phyloP scores from a whole-genome alignment of 2,113 vertebrate genomes.

The Sciurus niger region DNA sequence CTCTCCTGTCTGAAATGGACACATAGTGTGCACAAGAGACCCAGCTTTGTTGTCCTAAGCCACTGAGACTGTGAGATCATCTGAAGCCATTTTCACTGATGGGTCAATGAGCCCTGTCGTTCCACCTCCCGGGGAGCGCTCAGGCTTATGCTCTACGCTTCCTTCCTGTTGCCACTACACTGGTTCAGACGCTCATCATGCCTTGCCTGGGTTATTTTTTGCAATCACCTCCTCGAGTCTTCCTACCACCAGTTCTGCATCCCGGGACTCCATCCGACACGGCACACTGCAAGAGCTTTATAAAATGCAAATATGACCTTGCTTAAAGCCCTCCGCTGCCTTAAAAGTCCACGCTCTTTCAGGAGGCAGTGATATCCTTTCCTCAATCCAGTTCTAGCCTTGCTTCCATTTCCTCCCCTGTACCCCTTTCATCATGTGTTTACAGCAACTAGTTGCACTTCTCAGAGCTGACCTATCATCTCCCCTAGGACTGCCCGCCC shows the following conservation, averaged over 20 bases:
- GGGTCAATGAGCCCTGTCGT: neutral
- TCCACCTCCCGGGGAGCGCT: neutral
- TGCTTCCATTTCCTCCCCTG: too few species aligned
- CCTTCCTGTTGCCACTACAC: neutral
- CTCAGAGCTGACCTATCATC: neutral
- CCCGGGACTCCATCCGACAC: neutral
- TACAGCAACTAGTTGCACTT: neutral
- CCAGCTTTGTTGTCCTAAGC: neutral
- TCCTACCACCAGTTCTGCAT: neutral
- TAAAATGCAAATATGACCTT: neutral
- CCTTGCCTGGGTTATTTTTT: neutral
- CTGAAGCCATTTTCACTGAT: neutral
- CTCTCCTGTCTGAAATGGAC: neutral
- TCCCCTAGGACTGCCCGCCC: neutral
- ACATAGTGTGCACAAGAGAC: neutral
- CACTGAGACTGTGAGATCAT: neutral
- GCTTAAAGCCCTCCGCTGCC: constrained; percentile 7
- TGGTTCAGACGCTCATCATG: neutral
- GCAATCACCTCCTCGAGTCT: constrained; percentile 17
- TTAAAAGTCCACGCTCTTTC: neutral
- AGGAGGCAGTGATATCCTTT: neutral
- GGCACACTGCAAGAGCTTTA: neutral
- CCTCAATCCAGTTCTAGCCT: neutral
- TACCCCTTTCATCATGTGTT: neutral
- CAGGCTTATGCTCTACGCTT: neutral